Evolutionary conservation across 2,888 invertebrate genomes (phyloP).

Genomic region (Apocheima hispidaria): DNA sequence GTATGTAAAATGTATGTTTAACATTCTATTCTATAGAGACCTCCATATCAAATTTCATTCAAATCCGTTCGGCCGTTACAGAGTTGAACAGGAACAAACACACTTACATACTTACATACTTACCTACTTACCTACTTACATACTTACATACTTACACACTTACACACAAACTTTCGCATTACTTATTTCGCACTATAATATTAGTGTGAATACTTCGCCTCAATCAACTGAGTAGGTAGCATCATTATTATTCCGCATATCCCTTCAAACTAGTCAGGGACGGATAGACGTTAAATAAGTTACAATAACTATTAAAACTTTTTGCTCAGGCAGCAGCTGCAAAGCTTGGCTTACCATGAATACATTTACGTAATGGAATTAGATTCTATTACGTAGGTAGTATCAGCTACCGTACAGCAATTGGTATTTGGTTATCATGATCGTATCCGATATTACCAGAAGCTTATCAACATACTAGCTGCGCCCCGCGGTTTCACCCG

Average conservation of each 20-base stretch:
- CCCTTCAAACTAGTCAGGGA: constrained; percentile 14
- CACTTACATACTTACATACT: too few relatives aligned
- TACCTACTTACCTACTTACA: too few relatives aligned
- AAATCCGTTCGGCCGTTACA: too few relatives aligned
- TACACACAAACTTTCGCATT: too few relatives aligned
- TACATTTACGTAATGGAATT: constrained; percentile 59
- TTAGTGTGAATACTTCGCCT: constrained; percentile 4
- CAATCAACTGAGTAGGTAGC: constrained; percentile 27
- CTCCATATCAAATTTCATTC: too few relatives aligned
- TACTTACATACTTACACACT: too few relatives aligned
- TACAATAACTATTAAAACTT: constrained; percentile 46
- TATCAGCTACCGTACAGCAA: constrained; percentile 24
- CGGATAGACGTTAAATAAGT: constrained; percentile 32
- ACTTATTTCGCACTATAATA: too few relatives aligned
- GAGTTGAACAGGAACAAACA: too few relatives aligned
- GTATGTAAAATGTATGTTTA: too few relatives aligned
- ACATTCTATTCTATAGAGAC: too few relatives aligned
- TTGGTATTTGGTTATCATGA: constrained; percentile 34
- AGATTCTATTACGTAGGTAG: constrained; percentile 51
- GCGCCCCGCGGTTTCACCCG: too few relatives aligned
- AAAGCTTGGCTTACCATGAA: constrained; percentile 51
- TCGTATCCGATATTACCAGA: constrained; percentile 25
- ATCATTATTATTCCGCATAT: constrained; percentile 15
- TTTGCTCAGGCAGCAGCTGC: constrained; percentile 47
- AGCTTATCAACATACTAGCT: constrained; percentile 29